Evolutionary conservation across 2,888 invertebrate genomes (phyloP).

Genomic region (Dexiosoma caninum): DNA sequence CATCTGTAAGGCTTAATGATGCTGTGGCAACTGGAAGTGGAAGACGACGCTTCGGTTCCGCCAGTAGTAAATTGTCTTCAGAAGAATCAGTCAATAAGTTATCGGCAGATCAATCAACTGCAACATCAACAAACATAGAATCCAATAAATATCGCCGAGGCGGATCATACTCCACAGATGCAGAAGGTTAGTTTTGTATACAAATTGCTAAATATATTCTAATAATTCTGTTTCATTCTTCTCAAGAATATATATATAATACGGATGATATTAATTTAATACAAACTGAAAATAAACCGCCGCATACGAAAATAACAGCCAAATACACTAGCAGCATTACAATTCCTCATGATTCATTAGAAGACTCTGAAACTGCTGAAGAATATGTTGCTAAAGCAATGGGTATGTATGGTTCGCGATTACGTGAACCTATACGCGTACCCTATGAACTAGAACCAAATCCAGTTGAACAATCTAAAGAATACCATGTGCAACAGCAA

Average conservation of each 20-base stretch:
- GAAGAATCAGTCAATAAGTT: conserved; percentile 69
- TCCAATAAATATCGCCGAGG: conserved; percentile 68
- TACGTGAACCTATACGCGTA: conserved; percentile 69
- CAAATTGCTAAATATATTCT: background rate
- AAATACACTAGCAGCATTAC: conserved; percentile 65
- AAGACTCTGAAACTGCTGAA: conserved; percentile 75
- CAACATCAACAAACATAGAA: conserved; percentile 71
- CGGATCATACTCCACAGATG: conserved; percentile 62
- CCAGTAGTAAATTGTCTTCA: conserved; percentile 62
- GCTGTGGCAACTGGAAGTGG: conserved; percentile 63
- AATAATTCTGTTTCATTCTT: background rate
- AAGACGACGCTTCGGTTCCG: conserved; percentile 69
- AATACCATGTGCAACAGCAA: conserved; percentile 24
- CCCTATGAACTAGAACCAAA: conserved; percentile 44
- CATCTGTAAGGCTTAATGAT: conserved; percentile 44
- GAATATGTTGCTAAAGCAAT: conserved; percentile 77
- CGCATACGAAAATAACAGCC: conserved; percentile 65
- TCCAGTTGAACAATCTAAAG: conserved; percentile 38
- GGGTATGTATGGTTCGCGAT: conserved; percentile 72
- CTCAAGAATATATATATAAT: conserved; percentile 69
- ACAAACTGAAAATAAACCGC: conserved; percentile 70
- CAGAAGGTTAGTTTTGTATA: conserved; percentile 35
- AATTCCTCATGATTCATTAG: conserved; percentile 64
- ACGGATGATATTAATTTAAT: conserved; percentile 74
- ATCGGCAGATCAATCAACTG: conserved; percentile 72